Base-by-base conservation (phyloP, 2,113 vertebrate species). In the Proteles cristata region DNA sequence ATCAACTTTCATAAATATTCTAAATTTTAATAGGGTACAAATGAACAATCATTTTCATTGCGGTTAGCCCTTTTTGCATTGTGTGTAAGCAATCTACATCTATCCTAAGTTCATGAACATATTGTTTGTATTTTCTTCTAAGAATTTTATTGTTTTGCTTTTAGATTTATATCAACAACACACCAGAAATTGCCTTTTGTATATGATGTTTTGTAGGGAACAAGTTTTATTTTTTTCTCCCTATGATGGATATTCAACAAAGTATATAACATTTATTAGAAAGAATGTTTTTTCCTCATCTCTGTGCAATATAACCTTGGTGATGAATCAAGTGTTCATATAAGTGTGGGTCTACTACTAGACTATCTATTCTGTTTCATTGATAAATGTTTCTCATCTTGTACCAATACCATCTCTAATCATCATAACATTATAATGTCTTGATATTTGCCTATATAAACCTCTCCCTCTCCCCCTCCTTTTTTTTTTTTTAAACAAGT, bases 401-500 rank as follows among this genome's bases (percentile, higher is more conserved):
- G 3, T 21, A 65, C 26, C 25, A 93, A 33, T 50, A 92, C 1
- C 31, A n/a, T 58, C 31, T 69, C 68, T 69, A 90, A 80, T 43
- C 25, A 12, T 80, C 80, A 43, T 19, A 81, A 12, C 28, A 84
- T 85, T 33, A 86, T 31, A 66, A 81, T 68, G 4, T 80, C 5
- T 73, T 92, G 16, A 14, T 53, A 50, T 33, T 79, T 96, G 33
- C 10, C 55, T 66, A 1, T 53, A 0, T 45, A 90, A 85, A 28
- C 1, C 0, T 68, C 9, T 9, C 1, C 2, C 0, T 39, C 4
- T 21, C 28, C 5, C 0, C 39, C 7, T 43, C 14, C 15, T 79
- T 79, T 21, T 14, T 88, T 79, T 55, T 50, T 50, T 50, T 50
- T 12, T 50, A 39, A 12, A 66, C 4, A 55, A 82, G 14, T 3